These are phyloP conservation scores for Eunapius fragilis DNA, from an alignment of 37 sponge, comb jelly and placozoan species.

Conservation along the genomic window DNA sequence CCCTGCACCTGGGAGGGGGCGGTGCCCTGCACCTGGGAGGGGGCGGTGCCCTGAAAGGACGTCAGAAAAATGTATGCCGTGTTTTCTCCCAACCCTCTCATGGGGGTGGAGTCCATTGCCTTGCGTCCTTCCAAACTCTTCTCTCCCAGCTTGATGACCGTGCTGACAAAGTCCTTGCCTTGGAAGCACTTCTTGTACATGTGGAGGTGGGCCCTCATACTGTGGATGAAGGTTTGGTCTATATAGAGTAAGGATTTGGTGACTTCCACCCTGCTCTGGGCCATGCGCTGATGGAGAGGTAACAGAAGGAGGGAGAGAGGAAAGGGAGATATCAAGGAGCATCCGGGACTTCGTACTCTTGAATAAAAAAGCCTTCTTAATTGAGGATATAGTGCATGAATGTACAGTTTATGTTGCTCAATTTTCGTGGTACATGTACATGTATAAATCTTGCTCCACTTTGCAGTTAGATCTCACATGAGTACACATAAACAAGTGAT, in stretches of 20 bases:
- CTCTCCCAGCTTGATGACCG: conserved; percentile 27
- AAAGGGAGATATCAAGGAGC: background rate
- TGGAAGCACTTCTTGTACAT: conserved; percentile 65
- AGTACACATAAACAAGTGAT: too few species aligned
- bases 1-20: background rate
- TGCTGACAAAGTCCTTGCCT: conserved; percentile 64
- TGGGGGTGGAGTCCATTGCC: background rate
- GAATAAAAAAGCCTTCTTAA: too few species aligned
- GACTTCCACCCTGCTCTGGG: conserved; percentile 23
- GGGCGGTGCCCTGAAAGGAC: background rate
- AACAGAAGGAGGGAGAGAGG: background rate
- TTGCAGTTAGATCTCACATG: too few species aligned
- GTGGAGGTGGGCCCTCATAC: conserved; percentile 43
- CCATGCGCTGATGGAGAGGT: conserved; percentile 31
- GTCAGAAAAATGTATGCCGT: background rate
- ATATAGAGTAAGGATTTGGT: conserved; percentile 25
- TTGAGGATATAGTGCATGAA: too few species aligned
- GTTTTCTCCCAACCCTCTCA: background rate
- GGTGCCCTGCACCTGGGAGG: background rate
- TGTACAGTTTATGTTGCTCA: too few species aligned
- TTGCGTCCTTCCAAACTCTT: background rate
- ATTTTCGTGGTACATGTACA: too few species aligned
- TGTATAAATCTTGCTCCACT: too few species aligned
- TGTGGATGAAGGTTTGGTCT: conserved; percentile 29
- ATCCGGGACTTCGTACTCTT: too few species aligned